Evolutionary conservation across 2,888 invertebrate species (phyloP), one percentile per base, ranked within the genome.

Genomic region (Ophion costatus): DNA sequence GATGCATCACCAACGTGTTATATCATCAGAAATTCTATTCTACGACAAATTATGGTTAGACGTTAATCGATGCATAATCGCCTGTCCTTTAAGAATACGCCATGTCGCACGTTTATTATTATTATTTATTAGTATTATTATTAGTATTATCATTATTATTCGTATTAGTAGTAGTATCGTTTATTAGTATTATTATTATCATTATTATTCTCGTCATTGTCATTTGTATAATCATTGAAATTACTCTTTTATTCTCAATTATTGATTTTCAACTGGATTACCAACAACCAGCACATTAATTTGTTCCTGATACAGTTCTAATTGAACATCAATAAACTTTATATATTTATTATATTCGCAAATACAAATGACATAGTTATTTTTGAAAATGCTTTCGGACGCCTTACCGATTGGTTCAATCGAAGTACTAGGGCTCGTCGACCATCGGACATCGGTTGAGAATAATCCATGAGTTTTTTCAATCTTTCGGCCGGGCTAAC

Each of bases 401-500:
- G 11, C 42, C 94, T 94, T 94, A 98, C 98, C 91, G 97, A 96
- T 95, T 98, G 98, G 93, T 98, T 97, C 86, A 98, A 96, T 71
- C 98, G 95, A 70, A 99, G 94, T 0, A 98, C 98, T 61, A 99
- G 94, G 0, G 98, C 98, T 83, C 98, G 94, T 88, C 97, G 95
- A 0, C 97, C 97, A 91, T 97, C 98, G 0, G 97, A 98, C 98
- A 98, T 98, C 0, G 98, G 98, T 93, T 99, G 98, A 51, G 98
- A 98, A 93, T 99, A 99, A 63, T 97, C 96, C 94, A 97, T 96
- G 86, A 99, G 95, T 90, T 98, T 97, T 92, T 96, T 96, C 66
- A 98, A 94, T 42, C 99, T 95, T 92, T 98, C 98, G 14, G 96
- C 95, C 0, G 99, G 98, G 79, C 97, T 97, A 0, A 99, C 98